phyloP scores from a whole-genome alignment of 1,140 invertebrate genomes.

The Pseudomyrmex dendroicus region DNA sequence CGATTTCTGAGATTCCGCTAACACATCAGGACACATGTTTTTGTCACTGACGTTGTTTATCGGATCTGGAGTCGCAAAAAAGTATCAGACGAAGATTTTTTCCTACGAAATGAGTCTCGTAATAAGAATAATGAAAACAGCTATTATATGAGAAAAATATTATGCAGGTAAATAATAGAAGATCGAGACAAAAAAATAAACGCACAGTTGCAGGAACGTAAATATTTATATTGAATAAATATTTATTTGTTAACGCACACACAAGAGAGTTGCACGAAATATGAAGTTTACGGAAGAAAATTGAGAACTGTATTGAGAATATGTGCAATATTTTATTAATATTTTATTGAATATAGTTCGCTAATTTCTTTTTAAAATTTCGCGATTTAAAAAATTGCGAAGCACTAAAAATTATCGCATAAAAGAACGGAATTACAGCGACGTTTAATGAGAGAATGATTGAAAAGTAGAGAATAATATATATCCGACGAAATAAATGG shows the following conservation, averaged over 20 bases:
- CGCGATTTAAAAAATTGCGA: too few relatives aligned
- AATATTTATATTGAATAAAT: not conserved
- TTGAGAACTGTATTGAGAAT: not conserved
- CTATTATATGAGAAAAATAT: not conserved
- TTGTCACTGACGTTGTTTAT: not conserved
- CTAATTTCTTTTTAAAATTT: too few relatives aligned
- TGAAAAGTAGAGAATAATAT: too few relatives aligned
- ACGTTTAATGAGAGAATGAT: too few relatives aligned
- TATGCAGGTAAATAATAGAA: not conserved
- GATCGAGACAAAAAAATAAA: not conserved
- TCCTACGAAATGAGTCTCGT: not conserved
- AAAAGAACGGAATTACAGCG: too few relatives aligned
- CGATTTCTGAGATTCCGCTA: constrained; percentile 25
- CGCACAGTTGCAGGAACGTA: not conserved
- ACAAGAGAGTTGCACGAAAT: too few relatives aligned
- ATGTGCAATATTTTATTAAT: too few relatives aligned
- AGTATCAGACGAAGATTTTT: not conserved
- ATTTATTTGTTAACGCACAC: not conserved
- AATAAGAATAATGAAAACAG: not conserved
- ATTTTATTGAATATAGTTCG: too few relatives aligned
- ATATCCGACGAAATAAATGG: not conserved
- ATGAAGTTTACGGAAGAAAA: not conserved
- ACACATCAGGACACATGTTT: not conserved
- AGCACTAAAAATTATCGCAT: too few relatives aligned
- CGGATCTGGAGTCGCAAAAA: not conserved